Base-by-base conservation (phyloP, 2,797 vertebrate species). In the Coccyzus lansbergi region DNA sequence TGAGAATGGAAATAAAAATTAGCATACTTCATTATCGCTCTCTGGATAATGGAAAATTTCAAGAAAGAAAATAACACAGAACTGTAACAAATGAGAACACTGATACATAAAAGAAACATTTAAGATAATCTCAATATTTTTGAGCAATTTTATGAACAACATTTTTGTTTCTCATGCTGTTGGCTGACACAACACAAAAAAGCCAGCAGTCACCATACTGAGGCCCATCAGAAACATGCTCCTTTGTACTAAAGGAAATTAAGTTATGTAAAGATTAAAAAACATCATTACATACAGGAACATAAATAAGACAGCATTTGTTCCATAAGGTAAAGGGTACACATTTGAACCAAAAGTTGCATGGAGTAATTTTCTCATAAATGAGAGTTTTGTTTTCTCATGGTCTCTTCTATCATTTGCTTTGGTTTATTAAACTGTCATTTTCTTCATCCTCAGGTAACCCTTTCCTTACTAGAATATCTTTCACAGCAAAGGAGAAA, bases 1-100 rank as follows among this genome's bases (percentile, higher is more conserved):
- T 70, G 42, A 81, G 68, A 89, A 83, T 60, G 56, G 67, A 76
- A 93, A 90, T 46, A 85, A 84, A 92, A 92, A 90, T 91, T 55
- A 86, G 31, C 79, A 84, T 91, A 94, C 63, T 84, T 86, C 74
- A 85, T 93, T 83, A 72, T 83, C 55, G 69, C 60, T 83, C 62
- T 49, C 44, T 36, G 36, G 33, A 59, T 78, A 72, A 79, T 33
- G 72, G 82, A 63, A 95, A 79, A 65, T 52, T 80, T 88, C 19
- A 69, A 44, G 51, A 68, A 49, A 68, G 58, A 88, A 83, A 87
- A 65, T 31, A 60, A 83, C 16, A 58, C 22, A 72, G 42, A 19
- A 40, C 13, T 65, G 31, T 69, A 83, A 67, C 34, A 89, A 90
- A 86, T 44, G 4, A 83, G 75, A 86, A 69, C 31, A 49, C 14